Conservation (phyloP, 2,113 vertebrate genomes). For the Ardeotis arabs region DNA sequence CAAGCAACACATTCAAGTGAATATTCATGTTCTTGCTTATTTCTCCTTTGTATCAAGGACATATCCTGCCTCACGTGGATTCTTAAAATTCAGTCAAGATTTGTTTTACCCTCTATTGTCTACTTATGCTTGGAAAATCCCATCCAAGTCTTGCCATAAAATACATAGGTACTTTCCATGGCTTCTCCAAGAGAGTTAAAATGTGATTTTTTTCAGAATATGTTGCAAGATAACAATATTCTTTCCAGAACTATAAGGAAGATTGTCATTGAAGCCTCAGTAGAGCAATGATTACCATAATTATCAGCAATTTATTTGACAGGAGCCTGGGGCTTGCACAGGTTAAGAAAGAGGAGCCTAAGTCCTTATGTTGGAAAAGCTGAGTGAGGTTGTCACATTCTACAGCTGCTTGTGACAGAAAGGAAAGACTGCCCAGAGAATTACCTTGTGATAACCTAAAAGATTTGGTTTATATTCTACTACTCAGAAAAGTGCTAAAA, state of each 20-base stretch:
- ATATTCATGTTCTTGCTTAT: neutral
- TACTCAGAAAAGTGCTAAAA: neutral
- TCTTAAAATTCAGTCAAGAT: neutral
- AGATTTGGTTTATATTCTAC: neutral
- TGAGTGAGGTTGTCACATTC: neutral
- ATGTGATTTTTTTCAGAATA: neutral
- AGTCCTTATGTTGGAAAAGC: neutral
- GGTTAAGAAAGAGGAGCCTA: neutral
- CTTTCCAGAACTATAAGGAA: neutral
- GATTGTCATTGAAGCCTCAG: neutral
- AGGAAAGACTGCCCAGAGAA: neutral
- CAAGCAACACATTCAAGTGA: neutral
- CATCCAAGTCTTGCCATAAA: neutral
- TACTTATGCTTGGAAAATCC: neutral
- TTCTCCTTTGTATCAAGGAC: neutral
- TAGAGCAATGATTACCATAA: neutral
- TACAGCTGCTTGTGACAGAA: neutral
- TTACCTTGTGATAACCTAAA: neutral
- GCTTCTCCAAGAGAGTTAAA: neutral
- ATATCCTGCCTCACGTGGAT: neutral
- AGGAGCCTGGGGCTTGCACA: neutral
- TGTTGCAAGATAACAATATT: neutral
- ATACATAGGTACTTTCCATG: accelerated
- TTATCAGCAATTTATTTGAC: neutral
- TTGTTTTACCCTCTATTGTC: neutral